Percentiles rank a stretch among this genome's conserved stretches.
phyloP scores from a whole-genome alignment of 2,113 vertebrate genomes.

The Zosterops hypoxanthus region DNA sequence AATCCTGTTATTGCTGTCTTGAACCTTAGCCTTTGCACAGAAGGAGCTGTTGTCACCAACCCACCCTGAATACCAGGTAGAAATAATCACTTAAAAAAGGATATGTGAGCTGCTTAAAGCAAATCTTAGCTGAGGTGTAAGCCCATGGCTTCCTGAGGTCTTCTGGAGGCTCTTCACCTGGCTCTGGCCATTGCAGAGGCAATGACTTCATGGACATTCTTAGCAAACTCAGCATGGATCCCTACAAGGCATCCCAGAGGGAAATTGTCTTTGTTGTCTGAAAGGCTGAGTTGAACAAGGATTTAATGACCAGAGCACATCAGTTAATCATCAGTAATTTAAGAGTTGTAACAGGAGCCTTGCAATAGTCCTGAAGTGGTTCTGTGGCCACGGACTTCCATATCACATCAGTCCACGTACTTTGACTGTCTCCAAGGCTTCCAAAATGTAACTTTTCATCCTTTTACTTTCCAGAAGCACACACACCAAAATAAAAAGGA shows the following conservation, averaged over 20 bases:
- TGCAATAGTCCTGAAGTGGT: not conserved
- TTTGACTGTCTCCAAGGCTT: not conserved
- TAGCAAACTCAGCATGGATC: not conserved
- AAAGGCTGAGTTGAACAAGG: not conserved
- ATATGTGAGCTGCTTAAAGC: not conserved
- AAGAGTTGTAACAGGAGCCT: not conserved
- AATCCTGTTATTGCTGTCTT: not conserved
- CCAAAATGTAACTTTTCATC: not conserved
- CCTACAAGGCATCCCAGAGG: not conserved
- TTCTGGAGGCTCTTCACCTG: not conserved
- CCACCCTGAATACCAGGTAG: not conserved
- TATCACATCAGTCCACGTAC: accelerated
- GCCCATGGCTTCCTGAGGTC: not conserved
- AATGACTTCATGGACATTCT: not conserved
- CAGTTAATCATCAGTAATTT: not conserved
- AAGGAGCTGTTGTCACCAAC: not conserved
- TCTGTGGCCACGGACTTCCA: not conserved
- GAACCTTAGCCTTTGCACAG: not conserved
- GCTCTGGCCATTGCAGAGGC: not conserved
- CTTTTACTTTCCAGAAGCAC: not conserved
- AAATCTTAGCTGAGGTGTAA: not conserved
- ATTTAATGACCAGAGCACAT: not conserved
- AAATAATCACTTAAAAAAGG: constrained; percentile 8
- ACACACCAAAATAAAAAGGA: not conserved
- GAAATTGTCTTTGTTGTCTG: not conserved